Conservation (phyloP, 2,888 invertebrate species). For the Syrphus vitripennis region DNA sequence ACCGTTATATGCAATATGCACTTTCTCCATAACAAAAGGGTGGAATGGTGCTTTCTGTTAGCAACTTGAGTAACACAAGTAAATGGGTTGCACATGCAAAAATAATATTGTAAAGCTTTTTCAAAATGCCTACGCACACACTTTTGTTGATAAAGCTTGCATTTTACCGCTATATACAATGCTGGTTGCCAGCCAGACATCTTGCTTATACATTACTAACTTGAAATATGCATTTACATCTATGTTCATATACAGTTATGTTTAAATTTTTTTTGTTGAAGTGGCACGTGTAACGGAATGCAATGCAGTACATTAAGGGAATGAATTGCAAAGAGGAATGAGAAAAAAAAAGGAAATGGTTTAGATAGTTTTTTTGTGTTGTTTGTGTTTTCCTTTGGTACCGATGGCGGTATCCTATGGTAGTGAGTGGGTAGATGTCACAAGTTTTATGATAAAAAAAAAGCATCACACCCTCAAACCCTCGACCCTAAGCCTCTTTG, state of each 20-base stretch:
- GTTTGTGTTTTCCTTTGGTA: constrained; percentile 12
- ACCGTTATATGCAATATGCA: background rate
- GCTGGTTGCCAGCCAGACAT: constrained; percentile 66
- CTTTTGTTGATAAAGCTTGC: constrained; percentile 22
- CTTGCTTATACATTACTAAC: constrained; percentile 42
- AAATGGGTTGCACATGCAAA: constrained; percentile 57
- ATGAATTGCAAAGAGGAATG: constrained; percentile 51
- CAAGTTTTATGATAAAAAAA: constrained; percentile 15
- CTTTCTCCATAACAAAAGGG: background rate
- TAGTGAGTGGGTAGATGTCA: constrained; percentile 34
- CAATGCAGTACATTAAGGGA: constrained; percentile 70
- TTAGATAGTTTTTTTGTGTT: constrained; percentile 28
- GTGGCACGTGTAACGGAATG: constrained; percentile 69
- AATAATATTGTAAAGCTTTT: background rate
- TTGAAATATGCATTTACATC: background rate
- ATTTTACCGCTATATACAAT: constrained; percentile 45
- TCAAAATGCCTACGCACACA: constrained; percentile 21
- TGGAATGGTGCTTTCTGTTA: constrained; percentile 25
- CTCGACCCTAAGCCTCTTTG: constrained; percentile 39
- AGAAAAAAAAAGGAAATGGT: constrained; percentile 19
- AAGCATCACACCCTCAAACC: background rate
- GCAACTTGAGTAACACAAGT: constrained; percentile 51
- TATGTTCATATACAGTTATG: background rate
- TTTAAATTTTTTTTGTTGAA: constrained; percentile 22
- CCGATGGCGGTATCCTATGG: background rate